These are phyloP conservation scores for Polymixis flavicincta DNA, from an alignment of 2,888 invertebrate genomes.

Conservation along the genomic window DNA sequence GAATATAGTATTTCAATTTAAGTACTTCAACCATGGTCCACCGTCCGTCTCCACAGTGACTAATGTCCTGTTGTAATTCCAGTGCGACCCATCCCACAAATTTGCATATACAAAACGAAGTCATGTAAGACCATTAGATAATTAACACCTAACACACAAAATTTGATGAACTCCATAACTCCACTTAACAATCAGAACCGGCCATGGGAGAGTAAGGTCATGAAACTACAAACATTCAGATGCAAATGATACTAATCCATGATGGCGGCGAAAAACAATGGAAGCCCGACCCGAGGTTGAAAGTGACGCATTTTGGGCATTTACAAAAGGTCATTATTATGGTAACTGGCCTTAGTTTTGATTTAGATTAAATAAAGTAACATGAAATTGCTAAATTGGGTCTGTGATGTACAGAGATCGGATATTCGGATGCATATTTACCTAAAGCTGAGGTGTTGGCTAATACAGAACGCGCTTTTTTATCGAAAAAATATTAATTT, in stretches of 20 bases:
- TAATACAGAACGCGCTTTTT: too few relatives aligned
- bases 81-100: too few relatives aligned
- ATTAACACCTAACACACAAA: constrained; percentile 6
- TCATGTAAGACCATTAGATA: not conserved
- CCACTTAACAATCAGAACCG: constrained; percentile 40
- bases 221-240: constrained; percentile 53
- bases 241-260: constrained; percentile 56
- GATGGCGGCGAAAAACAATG: constrained; percentile 52
- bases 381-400: not conserved
- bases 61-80: too few relatives aligned
- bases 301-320: constrained; percentile 57
- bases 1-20: too few relatives aligned
- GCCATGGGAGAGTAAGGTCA: constrained; percentile 65
- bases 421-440: too few relatives aligned
- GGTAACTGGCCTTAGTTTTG: constrained; percentile 40
- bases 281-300: constrained; percentile 52
- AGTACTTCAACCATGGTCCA: too few relatives aligned
- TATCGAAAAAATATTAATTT: too few relatives aligned
- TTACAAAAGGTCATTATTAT: constrained; percentile 63
- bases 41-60: too few relatives aligned
- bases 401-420: too few relatives aligned
- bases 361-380: constrained; percentile 19
- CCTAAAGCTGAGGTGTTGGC: too few relatives aligned
- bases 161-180: constrained; percentile 39
- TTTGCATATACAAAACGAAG: not conserved